phyloP scores from a whole-genome alignment of 2,113 vertebrate genomes.

The Boulengeromyrus knoepffleri region DNA sequence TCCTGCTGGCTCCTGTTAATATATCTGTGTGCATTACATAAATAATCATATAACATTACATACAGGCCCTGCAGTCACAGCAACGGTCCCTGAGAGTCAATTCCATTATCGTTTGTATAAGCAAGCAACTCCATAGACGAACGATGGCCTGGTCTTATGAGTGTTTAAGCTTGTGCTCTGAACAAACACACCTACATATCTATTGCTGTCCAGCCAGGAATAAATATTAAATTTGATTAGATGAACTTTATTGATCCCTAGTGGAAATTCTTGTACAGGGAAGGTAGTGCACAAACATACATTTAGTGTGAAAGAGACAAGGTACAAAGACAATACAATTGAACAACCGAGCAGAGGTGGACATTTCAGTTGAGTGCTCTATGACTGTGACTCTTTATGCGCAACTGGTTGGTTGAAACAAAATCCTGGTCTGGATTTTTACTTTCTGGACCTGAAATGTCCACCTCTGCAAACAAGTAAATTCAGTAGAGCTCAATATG shows the following conservation, averaged over 20 bases:
- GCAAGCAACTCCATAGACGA: not conserved
- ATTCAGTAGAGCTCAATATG: not conserved
- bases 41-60: not conserved
- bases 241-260: not conserved
- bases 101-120: not conserved
- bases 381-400: too few relatives aligned
- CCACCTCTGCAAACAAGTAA: not conserved
- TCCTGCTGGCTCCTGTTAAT: not conserved
- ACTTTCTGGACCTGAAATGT: too few relatives aligned
- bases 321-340: not conserved
- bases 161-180: not conserved
- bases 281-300: not conserved
- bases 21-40: not conserved
- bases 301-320: not conserved
- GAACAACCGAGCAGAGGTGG: too few relatives aligned
- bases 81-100: not conserved
- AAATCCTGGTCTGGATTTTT: too few relatives aligned
- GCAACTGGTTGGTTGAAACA: too few relatives aligned
- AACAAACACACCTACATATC: not conserved
- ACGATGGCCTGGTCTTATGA: not conserved
- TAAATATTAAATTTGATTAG: not conserved
- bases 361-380: too few relatives aligned
- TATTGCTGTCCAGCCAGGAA: not conserved
- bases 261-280: not conserved
- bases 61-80: not conserved